Evolutionary conservation across 2,888 invertebrate species (phyloP), one percentile per base, ranked within the genome.

Genomic region (Rhagophthalmus giganteus): DNA sequence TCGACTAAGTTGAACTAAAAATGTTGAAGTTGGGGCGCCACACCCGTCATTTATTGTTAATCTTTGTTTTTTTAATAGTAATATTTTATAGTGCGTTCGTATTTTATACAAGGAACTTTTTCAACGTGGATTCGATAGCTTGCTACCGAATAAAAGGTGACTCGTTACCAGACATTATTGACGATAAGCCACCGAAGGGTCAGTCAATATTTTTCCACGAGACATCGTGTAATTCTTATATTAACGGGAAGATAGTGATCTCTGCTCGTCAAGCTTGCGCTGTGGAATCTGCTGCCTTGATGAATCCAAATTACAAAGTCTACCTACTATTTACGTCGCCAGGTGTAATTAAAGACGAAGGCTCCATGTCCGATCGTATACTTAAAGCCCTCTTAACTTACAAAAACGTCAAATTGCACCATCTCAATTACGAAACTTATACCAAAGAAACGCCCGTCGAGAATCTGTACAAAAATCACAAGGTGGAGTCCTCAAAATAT

Each of bases 141-240:
- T 72, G 72, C 53, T 73, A 71, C 48, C 54, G 64, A 31, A 48
- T 59, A 4, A 57, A 65, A 52, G 34, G 44, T 1, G 42, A 55
- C 4, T 65, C 68, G 0, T 57, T 74, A 28, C 66, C 65, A 8
- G 70, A 74, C 42, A 70, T 75, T 25, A 61, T 66, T 0, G 64
- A 69, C 1, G 66, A 54, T 0, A 59, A 60, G 8, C 67, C 74
- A 9, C 52, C 56, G 2, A 64, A 70, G 34, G 74, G 76, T 10
- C 66, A 67, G 10, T 80, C 81, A 7, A 84, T 86, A 56, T 86
- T 85, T 66, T 86, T 87, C 62, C 80, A 82, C 58, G 85, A 86
- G 63, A 85, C 86, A 0, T 83, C 84, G 0, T 86, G 85, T 61
- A 76, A 74, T 50, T 71, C 72, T 0, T 61, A 61, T 28, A 30